Conservation (phyloP, 2,888 invertebrate genomes). For the Lepidochrysops patricia region DNA sequence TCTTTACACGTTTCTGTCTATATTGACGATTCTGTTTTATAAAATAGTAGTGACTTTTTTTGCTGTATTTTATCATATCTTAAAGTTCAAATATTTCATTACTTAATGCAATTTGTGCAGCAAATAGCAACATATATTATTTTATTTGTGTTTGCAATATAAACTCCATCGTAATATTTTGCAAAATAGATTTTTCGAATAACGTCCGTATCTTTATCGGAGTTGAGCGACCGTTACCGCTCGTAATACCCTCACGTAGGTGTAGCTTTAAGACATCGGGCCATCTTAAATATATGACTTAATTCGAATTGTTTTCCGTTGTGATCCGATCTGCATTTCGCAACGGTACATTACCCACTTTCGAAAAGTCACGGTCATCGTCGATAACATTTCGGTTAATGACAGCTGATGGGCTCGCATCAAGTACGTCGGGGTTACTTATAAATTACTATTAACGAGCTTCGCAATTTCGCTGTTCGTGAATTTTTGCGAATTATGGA, state of each 20-base stretch:
- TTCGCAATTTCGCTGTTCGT: conserved; percentile 18
- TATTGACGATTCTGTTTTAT: not conserved
- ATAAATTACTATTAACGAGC: conserved; percentile 22
- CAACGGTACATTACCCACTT: conserved; percentile 47
- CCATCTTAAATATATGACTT: conserved; percentile 65
- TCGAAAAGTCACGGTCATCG: conserved; percentile 31
- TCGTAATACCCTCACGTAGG: conserved; percentile 63
- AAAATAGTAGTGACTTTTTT: not conserved
- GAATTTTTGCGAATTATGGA: conserved; percentile 14
- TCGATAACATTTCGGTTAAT: conserved; percentile 30
- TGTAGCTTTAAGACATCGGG: conserved; percentile 53
- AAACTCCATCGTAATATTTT: not conserved
- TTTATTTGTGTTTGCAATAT: not conserved
- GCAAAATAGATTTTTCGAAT: conserved; percentile 6
- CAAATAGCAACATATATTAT: not conserved
- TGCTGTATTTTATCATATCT: not conserved
- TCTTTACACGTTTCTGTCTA: not conserved
- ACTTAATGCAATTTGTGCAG: not conserved
- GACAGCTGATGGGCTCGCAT: conserved; percentile 29
- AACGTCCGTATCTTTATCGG: conserved; percentile 16
- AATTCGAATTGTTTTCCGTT: conserved; percentile 56
- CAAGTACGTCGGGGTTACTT: conserved; percentile 26
- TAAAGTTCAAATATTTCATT: not conserved
- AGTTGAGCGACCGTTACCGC: conserved; percentile 35
- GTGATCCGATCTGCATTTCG: conserved; percentile 45